Evolutionary conservation across 2,797 vertebrate genomes (phyloP).

Genomic region (Phyllotis vaccarum): DNA sequence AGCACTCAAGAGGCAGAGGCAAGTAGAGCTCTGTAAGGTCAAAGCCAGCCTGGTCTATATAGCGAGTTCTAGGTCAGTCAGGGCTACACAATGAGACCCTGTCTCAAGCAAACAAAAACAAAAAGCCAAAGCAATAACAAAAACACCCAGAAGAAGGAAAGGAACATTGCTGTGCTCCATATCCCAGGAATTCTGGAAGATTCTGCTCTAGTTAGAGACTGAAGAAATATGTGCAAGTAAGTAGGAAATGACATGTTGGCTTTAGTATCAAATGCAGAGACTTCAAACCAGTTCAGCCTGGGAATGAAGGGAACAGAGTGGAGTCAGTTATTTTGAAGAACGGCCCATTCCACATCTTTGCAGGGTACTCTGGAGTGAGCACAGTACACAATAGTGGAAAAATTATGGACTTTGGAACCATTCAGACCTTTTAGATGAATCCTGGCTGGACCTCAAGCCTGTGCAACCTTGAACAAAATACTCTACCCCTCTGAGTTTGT

Average conservation of each 20-base stretch:
- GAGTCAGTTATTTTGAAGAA: slow-evolving; percentile 41
- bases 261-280: slow-evolving; percentile 11
- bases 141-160: not conserved
- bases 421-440: slow-evolving; percentile 18
- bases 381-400: not conserved
- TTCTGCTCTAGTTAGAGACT: not conserved
- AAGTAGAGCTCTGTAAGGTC: not conserved
- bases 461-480: slow-evolving; percentile 45
- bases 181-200: not conserved
- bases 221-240: not conserved
- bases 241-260: not conserved
- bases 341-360: not conserved
- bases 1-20: not conserved
- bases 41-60: not conserved
- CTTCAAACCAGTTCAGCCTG: slow-evolving; percentile 20
- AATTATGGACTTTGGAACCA: not conserved
- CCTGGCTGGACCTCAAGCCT: not conserved
- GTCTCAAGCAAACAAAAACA: not conserved
- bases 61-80: not conserved
- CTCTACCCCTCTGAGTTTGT: slow-evolving; percentile 33
- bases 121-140: not conserved
- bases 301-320: not conserved
- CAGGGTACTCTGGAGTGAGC: not conserved
- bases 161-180: not conserved
- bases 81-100: not conserved